A percentile compares a stretch with the other conserved stretches of the same genome.
These are phyloP conservation scores for Hippasteria phrygiana DNA, from an alignment of 53 echinoderm and acorn worm species.

Conservation along the genomic window DNA sequence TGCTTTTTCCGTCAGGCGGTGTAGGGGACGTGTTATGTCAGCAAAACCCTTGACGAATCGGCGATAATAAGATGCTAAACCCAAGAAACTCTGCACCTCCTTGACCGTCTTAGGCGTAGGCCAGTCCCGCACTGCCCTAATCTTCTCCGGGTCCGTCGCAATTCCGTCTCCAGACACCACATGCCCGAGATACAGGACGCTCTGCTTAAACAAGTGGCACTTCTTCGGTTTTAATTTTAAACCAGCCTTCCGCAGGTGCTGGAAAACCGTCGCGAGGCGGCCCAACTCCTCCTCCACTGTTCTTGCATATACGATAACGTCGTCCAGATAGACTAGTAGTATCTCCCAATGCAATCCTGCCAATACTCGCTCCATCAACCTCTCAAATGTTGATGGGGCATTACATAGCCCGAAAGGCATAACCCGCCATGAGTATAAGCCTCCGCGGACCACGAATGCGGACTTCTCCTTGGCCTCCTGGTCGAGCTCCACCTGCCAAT, in stretches of 20 bases:
- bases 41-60: no score
- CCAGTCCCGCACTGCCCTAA: neutral
- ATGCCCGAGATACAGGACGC: constrained; percentile 11
- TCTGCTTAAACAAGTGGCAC: constrained; percentile 8
- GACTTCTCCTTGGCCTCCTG: constrained; percentile 36
- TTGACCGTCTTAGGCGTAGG: neutral
- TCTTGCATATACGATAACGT: constrained; percentile 34
- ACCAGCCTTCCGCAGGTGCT: neutral
- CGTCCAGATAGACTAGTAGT: constrained; percentile 48
- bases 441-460: constrained; percentile 21
- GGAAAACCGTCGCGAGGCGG: constrained; percentile 5
- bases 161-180: constrained; percentile 29
- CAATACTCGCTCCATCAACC: no score
- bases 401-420: constrained; percentile 60
- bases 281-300: constrained; percentile 13
- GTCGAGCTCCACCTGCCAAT: constrained; percentile 54
- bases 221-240: constrained; percentile 21
- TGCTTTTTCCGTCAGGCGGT: no score
- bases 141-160: constrained; percentile 20
- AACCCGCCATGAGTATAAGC: constrained; percentile 36
- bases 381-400: constrained; percentile 61
- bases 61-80: no score
- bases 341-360: no score
- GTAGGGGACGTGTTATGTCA: no score
- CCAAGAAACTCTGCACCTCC: constrained; percentile 26